Conservation (phyloP, 2,888 invertebrate genomes). For the Thelaira solivaga region DNA sequence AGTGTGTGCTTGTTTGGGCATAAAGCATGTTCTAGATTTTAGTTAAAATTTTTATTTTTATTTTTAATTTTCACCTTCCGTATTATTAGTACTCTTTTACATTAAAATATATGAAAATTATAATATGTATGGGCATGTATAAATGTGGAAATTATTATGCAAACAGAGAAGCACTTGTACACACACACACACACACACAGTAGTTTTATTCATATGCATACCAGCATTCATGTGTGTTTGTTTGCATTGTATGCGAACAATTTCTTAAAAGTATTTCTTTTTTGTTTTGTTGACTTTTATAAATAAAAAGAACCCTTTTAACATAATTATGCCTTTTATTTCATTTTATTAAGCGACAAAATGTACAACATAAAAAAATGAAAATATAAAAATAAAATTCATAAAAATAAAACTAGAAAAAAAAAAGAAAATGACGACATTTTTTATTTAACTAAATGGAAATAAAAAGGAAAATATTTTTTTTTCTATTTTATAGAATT, state of each 20-base stretch:
- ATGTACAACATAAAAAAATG: conserved; percentile 2
- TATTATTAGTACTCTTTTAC: background rate
- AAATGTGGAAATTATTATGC: too few relatives aligned
- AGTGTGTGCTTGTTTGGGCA: background rate
- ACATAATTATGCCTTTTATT: conserved; percentile 50
- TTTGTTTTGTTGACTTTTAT: conserved; percentile 21
- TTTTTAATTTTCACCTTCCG: background rate
- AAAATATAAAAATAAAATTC: too few relatives aligned
- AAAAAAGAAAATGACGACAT: background rate
- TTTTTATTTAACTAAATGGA: conserved; percentile 32
- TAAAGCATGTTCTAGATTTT: background rate
- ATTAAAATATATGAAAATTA: too few relatives aligned
- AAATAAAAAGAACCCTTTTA: conserved; percentile 37
- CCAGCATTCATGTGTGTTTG: too few relatives aligned
- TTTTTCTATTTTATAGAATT: conserved; percentile 26
- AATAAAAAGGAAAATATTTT: conserved; percentile 15
- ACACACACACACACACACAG: too few relatives aligned
- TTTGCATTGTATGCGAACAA: too few relatives aligned
- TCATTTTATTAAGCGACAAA: conserved; percentile 46
- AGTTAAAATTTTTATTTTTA: background rate
- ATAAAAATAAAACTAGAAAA: background rate
- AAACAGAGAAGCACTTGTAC: too few relatives aligned
- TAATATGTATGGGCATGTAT: too few relatives aligned
- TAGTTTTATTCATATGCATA: too few relatives aligned
- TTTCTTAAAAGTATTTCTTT: too few relatives aligned